phyloP scores from a whole-genome alignment of 2,888 invertebrate genomes.

The Lasioglossum vierecki region DNA sequence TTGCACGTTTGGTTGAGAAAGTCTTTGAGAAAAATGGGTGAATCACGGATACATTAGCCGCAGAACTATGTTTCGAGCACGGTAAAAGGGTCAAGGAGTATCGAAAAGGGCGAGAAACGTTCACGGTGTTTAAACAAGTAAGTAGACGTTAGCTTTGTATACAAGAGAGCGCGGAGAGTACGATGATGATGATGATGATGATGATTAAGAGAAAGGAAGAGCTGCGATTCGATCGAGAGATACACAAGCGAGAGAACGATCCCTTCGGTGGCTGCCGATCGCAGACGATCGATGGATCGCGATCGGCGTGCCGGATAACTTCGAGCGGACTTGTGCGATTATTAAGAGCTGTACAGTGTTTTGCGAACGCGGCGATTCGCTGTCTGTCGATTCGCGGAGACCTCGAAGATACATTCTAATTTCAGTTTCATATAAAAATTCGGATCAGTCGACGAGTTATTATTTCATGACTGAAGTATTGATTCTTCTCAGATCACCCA shows the following conservation, averaged over 20 bases:
- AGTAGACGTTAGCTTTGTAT: slow-evolving; percentile 80
- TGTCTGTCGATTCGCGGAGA: slow-evolving; percentile 34
- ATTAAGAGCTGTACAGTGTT: slow-evolving; percentile 54
- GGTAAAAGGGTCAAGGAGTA: neutral
- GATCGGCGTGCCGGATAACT: slow-evolving; percentile 39
- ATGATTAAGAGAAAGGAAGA: slow-evolving; percentile 41
- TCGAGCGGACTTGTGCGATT: slow-evolving; percentile 77
- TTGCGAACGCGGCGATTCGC: slow-evolving; percentile 15
- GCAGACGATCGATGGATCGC: slow-evolving; percentile 40
- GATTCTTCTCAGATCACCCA: neutral
- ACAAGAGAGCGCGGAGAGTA: slow-evolving; percentile 63
- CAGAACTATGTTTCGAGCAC: neutral
- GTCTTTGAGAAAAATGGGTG: neutral
- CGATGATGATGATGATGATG: slow-evolving; percentile 13
- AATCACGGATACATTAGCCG: neutral
- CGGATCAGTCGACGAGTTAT: neutral
- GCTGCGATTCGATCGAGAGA: slow-evolving; percentile 30
- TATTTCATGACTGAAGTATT: neutral
- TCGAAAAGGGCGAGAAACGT: slow-evolving; percentile 58
- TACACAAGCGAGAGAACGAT: slow-evolving; percentile 55
- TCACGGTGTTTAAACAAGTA: slow-evolving; percentile 63
- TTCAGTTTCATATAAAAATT: neutral
- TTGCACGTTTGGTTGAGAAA: neutral
- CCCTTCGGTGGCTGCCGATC: slow-evolving; percentile 76
- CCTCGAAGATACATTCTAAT: neutral